phyloP scores from a whole-genome alignment of 2,888 invertebrate species.

The Ferrisia virgata region DNA sequence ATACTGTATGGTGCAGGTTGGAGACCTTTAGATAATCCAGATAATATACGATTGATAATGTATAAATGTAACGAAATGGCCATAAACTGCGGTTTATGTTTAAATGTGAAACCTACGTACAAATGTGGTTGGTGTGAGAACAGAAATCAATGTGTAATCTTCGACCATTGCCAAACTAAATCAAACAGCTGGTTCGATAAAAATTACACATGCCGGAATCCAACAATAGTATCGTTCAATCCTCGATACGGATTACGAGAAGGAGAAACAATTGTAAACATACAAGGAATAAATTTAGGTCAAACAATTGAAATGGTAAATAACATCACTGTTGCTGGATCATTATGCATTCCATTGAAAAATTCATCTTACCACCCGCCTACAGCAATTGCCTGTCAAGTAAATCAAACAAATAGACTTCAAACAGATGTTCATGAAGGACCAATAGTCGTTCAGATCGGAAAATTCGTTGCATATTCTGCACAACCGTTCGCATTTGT shows the following conservation, averaged over 20 bases:
- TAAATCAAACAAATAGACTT: constrained; percentile 80
- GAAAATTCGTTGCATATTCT: constrained; percentile 84
- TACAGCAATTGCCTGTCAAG: constrained; percentile 82
- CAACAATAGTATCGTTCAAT: constrained; percentile 79
- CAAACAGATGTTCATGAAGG: constrained; percentile 72
- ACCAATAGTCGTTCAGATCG: constrained; percentile 85
- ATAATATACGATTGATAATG: constrained; percentile 90
- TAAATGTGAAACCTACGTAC: constrained; percentile 85
- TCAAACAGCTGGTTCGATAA: constrained; percentile 79
- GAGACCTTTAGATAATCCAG: constrained; percentile 92
- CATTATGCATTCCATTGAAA: constrained; percentile 80
- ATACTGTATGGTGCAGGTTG: constrained; percentile 93
- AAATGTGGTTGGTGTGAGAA: constrained; percentile 96
- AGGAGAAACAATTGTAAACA: constrained; percentile 93
- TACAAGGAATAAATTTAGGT: constrained; percentile 91
- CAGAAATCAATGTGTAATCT: constrained; percentile 84
- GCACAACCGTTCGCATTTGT: constrained; percentile 81
- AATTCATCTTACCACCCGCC: constrained; percentile 84
- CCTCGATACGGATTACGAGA: constrained; percentile 91
- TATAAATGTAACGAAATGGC: constrained; percentile 96
- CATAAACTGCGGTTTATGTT: constrained; percentile 94
- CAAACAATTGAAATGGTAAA: constrained; percentile 89
- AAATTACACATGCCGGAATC: constrained; percentile 91
- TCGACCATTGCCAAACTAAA: constrained; percentile 77
- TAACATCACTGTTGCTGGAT: constrained; percentile 79